A percentile compares a stretch with the other conserved stretches of the same genome.
Evolutionary conservation across 2,888 invertebrate species (phyloP).

Genomic region (Blastobasis adustella): DNA sequence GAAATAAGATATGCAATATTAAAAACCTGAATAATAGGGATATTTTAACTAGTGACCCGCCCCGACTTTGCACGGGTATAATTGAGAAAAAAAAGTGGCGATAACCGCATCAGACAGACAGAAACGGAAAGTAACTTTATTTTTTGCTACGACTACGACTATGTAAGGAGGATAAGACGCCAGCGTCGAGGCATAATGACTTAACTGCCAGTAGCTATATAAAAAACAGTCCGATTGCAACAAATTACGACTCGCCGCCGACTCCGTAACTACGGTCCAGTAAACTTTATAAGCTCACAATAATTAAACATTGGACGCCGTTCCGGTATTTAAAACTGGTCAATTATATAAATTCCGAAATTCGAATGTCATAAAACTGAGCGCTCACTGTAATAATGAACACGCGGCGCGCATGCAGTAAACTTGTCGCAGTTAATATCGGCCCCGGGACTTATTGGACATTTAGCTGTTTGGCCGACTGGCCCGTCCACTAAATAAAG

Average conservation of each 20-base stretch:
- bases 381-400: constrained; percentile 52
- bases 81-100: too few species aligned
- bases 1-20: too few species aligned
- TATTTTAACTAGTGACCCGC: too few species aligned
- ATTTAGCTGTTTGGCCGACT: constrained; percentile 44
- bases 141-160: too few species aligned
- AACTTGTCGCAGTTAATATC: constrained; percentile 62
- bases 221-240: background rate
- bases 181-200: background rate
- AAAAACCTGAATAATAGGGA: too few species aligned
- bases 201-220: background rate
- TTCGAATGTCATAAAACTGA: constrained; percentile 64
- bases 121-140: too few species aligned
- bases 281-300: constrained; percentile 28
- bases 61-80: too few species aligned
- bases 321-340: constrained; percentile 50
- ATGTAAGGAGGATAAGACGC: too few species aligned
- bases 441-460: constrained; percentile 58
- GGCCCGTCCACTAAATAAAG: constrained; percentile 30
- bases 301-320: constrained; percentile 37
- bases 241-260: constrained; percentile 7
- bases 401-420: constrained; percentile 57
- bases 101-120: too few species aligned
- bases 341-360: constrained; percentile 57
- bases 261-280: constrained; percentile 7